These are phyloP conservation scores for Trachurus trachurus DNA, from an alignment of 2,797 vertebrate genomes.

Conservation along the genomic window DNA sequence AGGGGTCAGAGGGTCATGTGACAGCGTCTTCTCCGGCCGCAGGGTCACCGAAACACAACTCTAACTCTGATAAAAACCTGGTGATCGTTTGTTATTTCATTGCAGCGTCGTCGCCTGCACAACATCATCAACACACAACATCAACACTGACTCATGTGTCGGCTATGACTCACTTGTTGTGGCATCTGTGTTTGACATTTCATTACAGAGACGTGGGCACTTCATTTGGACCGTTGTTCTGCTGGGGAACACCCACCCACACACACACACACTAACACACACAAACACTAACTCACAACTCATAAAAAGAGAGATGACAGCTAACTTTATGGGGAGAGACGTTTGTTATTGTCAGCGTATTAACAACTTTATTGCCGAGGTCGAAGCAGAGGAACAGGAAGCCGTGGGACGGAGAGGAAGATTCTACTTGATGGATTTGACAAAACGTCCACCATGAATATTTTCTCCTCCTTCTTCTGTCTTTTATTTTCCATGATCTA, in stretches of 20 bases:
- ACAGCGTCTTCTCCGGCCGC: constrained; percentile 1
- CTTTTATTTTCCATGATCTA: too few relatives aligned
- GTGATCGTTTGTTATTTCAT: too few relatives aligned
- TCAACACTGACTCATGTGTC: constrained; percentile 53
- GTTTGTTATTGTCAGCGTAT: constrained; percentile 4
- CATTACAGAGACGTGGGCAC: constrained; percentile 44
- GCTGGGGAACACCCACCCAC: constrained; percentile 61
- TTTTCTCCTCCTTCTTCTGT: too few relatives aligned
- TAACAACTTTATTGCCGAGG: constrained; percentile 1
- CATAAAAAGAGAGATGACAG: constrained; percentile 24
- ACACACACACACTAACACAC: neutral
- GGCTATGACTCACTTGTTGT: constrained; percentile 56
- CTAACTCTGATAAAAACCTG: neutral
- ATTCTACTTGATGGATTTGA: neutral
- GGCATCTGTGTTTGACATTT: constrained; percentile 40
- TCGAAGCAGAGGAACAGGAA: constrained; percentile 42
- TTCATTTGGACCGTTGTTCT: constrained; percentile 49
- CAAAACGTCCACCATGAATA: too few relatives aligned
- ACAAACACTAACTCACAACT: neutral
- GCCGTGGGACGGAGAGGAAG: constrained; percentile 20
- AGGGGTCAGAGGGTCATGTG: constrained; percentile 11
- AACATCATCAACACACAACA: neutral
- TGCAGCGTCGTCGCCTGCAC: neutral
- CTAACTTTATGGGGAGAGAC: constrained; percentile 17
- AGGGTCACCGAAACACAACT: neutral